Evolutionary conservation across 2,113 vertebrate genomes (phyloP), one percentile per base, ranked within the genome.

Genomic region (Myotis yumanensis): DNA sequence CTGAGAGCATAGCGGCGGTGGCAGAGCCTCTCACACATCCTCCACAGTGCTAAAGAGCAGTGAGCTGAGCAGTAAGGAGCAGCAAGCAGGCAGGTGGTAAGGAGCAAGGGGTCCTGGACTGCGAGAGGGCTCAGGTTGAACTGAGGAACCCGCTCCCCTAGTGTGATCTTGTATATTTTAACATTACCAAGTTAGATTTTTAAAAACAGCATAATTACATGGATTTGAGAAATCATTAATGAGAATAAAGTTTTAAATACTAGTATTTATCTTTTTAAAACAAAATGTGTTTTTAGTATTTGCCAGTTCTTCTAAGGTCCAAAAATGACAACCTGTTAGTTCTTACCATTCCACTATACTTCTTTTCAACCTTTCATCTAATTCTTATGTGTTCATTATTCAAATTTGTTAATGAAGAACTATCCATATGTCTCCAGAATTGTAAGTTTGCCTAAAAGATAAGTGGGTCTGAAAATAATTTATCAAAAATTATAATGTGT

Each of bases 381-480:
- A 69, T 57, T 62, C 20, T 30, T 73, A 14, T 0, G 0, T 22
- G 18, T 46, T 86, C 75, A 48, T 0, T 7, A 85, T 32, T 77
- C 51, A 87, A 30, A 83, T 86, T 90, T 48, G 71, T 87, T 87
- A 54, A 76, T 22, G 37, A 91, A 94, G 68, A 30, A 32, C 10
- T 25, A 10, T 66, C 52, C 37, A 77, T 20, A 5, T 83, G 11
- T 95, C 90, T 96, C 30, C n/a, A 69, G 23, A 83, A 16, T 64
- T 95, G 0, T 66, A 51, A 68, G 35, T 89, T 95, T 79, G 11
- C 91, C 64, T 83, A 48, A 91, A 96, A 86, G 81, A 86, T 80
- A 92, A 64, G 80, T 18, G 77, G 90, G 77, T 96, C 48, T 8
- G 62, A 95, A 96, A 96, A 85, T 10, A 86, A 92, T 71, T 95